phyloP scores from a whole-genome alignment of 2,113 vertebrate species.

The Lepidiolamprologus cunningtoni region DNA sequence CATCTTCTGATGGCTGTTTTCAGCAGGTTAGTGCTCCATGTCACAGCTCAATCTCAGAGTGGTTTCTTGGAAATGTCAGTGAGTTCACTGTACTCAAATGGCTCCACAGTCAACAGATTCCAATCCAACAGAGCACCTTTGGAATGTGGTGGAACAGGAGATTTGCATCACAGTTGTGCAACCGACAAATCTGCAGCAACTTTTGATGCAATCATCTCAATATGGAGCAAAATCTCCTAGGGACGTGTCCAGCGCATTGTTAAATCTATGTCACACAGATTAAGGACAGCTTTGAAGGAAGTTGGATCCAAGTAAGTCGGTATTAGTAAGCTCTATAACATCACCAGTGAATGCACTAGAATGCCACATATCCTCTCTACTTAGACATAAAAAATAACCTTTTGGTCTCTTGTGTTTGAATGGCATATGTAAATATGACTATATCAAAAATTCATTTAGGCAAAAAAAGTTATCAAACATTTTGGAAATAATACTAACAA shows the following conservation, averaged over 20 bases:
- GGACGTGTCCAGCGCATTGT: neutral
- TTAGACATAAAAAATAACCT: neutral
- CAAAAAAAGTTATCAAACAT: neutral
- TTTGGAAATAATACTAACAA: neutral
- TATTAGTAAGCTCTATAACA: neutral
- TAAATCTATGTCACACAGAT: neutral
- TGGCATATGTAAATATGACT: neutral
- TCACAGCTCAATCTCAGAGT: neutral
- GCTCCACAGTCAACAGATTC: neutral
- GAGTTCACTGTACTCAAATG: neutral
- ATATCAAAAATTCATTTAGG: neutral
- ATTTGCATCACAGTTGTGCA: neutral
- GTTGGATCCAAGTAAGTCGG: rapidly evolving
- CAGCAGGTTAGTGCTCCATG: neutral
- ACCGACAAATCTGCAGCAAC: neutral
- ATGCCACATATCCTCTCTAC: neutral
- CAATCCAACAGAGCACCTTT: neutral
- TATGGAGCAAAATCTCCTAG: neutral
- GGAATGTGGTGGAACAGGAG: neutral
- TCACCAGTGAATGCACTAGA: neutral
- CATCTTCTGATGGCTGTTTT: neutral
- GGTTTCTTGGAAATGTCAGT: neutral
- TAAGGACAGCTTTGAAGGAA: neutral
- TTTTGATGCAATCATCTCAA: neutral
- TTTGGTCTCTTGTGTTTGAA: neutral